phyloP scores from a whole-genome alignment of 2,888 invertebrate genomes.

The Megamerina dolium region DNA sequence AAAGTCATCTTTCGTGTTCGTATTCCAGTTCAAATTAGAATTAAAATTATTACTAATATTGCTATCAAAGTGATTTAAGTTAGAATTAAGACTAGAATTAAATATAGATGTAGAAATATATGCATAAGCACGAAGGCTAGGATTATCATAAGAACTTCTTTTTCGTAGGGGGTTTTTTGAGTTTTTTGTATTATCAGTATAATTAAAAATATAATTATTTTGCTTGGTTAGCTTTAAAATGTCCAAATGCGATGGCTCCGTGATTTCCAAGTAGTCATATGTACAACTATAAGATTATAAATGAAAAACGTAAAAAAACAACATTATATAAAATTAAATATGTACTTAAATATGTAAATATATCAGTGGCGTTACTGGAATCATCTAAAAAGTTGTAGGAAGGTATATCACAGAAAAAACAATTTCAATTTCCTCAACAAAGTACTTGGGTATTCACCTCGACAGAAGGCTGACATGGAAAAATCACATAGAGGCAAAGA shows the following conservation, averaged over 20 bases:
- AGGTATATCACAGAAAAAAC: too few species aligned
- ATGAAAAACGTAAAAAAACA: background rate
- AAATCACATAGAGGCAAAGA: too few species aligned
- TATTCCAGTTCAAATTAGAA: slow-evolving; percentile 11
- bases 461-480: too few species aligned
- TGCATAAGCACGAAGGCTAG: slow-evolving; percentile 21
- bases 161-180: slow-evolving; percentile 22
- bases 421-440: too few species aligned
- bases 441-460: too few species aligned
- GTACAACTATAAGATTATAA: slow-evolving; percentile 57
- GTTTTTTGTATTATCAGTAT: slow-evolving; percentile 17
- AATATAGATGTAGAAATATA: slow-evolving; percentile 17
- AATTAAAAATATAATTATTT: slow-evolving; percentile 17
- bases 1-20: slow-evolving; percentile 21
- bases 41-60: slow-evolving; percentile 9
- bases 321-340: background rate
- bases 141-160: slow-evolving; percentile 29
- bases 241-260: slow-evolving; percentile 47
- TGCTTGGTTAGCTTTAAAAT: slow-evolving; percentile 25
- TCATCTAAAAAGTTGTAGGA: background rate
- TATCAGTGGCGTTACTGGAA: background rate
- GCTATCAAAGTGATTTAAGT: slow-evolving; percentile 2
- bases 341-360: background rate
- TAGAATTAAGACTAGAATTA: slow-evolving; percentile 12
- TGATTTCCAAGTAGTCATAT: slow-evolving; percentile 71